Percentiles rank a stretch among this genome's conserved stretches.
Evolutionary conservation across 2,113 vertebrate genomes (phyloP).

Genomic region (Prietella phreatophila): DNA sequence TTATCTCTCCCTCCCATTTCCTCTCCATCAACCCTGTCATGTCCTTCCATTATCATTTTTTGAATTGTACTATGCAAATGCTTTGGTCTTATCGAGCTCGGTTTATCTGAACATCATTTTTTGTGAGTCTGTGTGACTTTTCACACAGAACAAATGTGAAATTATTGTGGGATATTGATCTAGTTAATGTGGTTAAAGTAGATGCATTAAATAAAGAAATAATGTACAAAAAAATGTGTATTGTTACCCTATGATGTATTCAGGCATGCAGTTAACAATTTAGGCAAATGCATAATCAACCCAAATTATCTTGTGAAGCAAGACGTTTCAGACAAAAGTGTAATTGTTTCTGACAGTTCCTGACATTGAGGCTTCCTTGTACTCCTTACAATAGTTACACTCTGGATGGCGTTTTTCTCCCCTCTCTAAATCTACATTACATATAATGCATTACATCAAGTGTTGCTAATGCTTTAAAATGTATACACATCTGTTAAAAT

Average conservation of each 20-base stretch:
- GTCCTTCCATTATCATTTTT: slow-evolving; percentile 41
- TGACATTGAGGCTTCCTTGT: slow-evolving; percentile 3
- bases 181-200: background rate
- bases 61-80: slow-evolving; percentile 21
- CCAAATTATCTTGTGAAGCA: background rate
- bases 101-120: slow-evolving; percentile 32
- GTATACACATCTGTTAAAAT: background rate
- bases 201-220: background rate
- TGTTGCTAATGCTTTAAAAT: background rate
- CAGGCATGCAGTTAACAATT: background rate
- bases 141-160: background rate
- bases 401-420: background rate
- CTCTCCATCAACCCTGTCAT: slow-evolving; percentile 24
- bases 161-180: background rate
- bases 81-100: slow-evolving; percentile 25
- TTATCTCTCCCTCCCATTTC: slow-evolving; percentile 40
- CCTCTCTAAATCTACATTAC: background rate
- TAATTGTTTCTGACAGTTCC: background rate
- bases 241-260: background rate
- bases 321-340: background rate
- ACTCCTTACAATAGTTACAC: background rate
- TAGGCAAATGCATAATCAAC: background rate
- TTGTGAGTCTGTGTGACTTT: background rate
- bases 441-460: background rate
- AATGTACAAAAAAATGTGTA: background rate